A percentile compares a stretch with the other conserved stretches of the same genome.
Evolutionary conservation across 2,888 invertebrate species (phyloP).

Genomic region (Hirudinaria manillensis): DNA sequence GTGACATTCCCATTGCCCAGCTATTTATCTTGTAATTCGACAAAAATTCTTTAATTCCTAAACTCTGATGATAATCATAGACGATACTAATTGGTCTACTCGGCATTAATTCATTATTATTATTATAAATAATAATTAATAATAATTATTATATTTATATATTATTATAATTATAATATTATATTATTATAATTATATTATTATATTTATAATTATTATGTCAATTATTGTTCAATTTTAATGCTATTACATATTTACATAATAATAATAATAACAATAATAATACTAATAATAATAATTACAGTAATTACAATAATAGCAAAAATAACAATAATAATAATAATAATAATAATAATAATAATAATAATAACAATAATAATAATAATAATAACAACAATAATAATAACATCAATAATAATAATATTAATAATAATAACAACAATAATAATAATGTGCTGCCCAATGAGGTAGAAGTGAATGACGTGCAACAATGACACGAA

Average conservation of each 20-base stretch:
- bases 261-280: conserved; percentile 4
- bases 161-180: neutral
- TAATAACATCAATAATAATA: neutral
- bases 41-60: too few species aligned
- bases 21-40: too few species aligned
- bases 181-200: neutral
- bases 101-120: neutral
- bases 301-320: neutral
- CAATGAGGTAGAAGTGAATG: too few species aligned
- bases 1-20: too few species aligned
- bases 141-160: neutral
- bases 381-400: neutral
- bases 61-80: too few species aligned
- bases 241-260: neutral
- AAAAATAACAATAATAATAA: conserved; percentile 1
- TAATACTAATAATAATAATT: conserved; percentile 1
- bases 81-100: too few species aligned
- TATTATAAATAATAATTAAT: neutral
- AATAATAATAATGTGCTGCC: too few species aligned
- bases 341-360: conserved; percentile 7
- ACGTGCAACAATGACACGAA: too few species aligned
- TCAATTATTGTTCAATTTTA: neutral
- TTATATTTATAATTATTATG: neutral
- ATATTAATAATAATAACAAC: neutral
- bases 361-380: neutral